These are phyloP conservation scores for Rhagoletis zephyria DNA, from an alignment of 1,140 invertebrate species.

Conservation along the genomic window DNA sequence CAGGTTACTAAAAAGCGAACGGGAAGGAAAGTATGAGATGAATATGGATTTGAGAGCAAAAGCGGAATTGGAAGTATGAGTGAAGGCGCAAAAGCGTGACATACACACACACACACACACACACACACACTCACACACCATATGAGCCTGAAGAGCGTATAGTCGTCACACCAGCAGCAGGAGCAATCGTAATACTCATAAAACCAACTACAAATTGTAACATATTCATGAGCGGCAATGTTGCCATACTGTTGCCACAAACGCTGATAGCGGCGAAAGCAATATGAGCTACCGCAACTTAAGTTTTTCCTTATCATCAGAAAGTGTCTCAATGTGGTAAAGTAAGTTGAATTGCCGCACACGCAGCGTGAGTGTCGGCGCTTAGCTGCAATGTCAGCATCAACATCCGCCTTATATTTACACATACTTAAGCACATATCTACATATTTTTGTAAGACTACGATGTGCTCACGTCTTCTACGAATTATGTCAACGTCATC, in stretches of 20 bases:
- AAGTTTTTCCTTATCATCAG: not conserved
- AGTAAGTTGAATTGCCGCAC: not conserved
- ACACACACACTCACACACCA: not conserved
- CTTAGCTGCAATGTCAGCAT: not conserved
- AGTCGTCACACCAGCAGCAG: not conserved
- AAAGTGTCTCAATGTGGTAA: not conserved
- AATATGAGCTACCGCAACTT: not conserved
- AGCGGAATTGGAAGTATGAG: too few species aligned
- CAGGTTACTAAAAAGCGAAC: not conserved
- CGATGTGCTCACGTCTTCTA: not conserved
- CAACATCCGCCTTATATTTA: too few species aligned
- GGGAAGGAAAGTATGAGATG: not conserved
- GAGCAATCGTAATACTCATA: not conserved
- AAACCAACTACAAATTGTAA: not conserved
- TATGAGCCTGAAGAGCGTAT: not conserved
- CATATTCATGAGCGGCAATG: not conserved
- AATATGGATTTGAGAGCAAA: slow-evolving; percentile 7
- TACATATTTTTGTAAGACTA: too few species aligned
- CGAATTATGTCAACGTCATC: not conserved
- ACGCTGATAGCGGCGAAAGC: not conserved
- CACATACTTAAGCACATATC: too few species aligned
- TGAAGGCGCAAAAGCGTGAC: not conserved
- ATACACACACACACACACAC: not conserved
- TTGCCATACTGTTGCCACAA: not conserved
- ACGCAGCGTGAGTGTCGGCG: not conserved